Percentiles rank a stretch among this genome's conserved stretches.
Conservation (phyloP, 2,113 vertebrate species). For the Myanophis thanlyinensis region DNA sequence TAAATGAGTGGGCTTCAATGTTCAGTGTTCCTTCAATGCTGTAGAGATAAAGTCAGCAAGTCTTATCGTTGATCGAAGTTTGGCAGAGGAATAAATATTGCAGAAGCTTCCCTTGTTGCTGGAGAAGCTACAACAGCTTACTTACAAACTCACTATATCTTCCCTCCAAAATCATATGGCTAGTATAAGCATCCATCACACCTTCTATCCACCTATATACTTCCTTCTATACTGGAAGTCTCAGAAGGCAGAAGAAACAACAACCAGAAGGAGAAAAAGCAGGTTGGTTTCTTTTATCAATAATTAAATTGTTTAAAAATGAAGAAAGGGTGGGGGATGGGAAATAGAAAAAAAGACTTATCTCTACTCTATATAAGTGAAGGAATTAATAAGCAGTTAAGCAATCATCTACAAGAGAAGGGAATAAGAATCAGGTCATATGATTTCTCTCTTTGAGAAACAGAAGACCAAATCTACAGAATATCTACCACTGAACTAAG, state of each 20-base stretch:
- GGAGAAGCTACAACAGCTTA: neutral
- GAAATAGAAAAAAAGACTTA: neutral
- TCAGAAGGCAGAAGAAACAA: neutral
- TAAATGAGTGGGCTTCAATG: neutral
- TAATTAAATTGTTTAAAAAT: too few species aligned
- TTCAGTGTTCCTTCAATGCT: neutral
- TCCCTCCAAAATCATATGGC: neutral
- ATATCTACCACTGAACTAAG: neutral
- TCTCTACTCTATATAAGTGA: neutral
- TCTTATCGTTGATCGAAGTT: neutral
- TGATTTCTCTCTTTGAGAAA: neutral
- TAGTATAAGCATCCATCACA: neutral
- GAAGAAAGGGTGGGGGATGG: too few species aligned
- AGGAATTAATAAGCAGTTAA: neutral
- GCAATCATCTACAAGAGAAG: neutral
- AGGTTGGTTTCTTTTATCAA: neutral
- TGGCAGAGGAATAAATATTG: neutral
- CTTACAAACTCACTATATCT: neutral
- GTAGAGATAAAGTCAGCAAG: neutral
- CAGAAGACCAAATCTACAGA: neutral
- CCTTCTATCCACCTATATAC: too few species aligned
- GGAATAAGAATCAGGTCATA: neutral
- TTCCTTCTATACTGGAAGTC: neutral
- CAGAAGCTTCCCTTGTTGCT: neutral
- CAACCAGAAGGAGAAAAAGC: neutral